A percentile compares a stretch with the other conserved stretches of the same genome.
Evolutionary conservation across 2,797 vertebrate species (phyloP).

Genomic region (Vultur gryphus): DNA sequence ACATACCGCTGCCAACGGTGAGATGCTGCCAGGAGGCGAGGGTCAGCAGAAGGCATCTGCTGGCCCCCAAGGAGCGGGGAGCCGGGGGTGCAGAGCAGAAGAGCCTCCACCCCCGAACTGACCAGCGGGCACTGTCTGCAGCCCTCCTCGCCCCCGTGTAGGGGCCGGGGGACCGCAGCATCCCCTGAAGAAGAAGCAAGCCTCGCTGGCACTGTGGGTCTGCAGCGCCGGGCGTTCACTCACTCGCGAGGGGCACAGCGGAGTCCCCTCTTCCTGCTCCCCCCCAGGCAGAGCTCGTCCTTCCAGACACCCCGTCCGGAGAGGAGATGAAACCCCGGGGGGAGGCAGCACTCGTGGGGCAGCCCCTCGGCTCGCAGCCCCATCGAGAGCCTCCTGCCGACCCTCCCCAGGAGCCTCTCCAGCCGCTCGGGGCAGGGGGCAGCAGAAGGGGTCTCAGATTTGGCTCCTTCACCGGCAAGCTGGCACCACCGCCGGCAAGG

Average conservation of each 20-base stretch:
- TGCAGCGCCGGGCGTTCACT: not conserved
- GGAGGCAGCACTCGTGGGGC: accelerated
- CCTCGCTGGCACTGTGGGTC: not conserved
- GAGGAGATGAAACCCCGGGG: not conserved
- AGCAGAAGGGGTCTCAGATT: not conserved
- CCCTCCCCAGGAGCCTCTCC: not conserved
- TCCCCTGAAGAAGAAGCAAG: not conserved
- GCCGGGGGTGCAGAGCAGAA: not conserved
- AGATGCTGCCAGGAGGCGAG: not conserved
- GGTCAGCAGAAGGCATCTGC: not conserved
- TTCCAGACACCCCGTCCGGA: not conserved
- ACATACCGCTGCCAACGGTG: accelerated
- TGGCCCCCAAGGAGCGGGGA: too few relatives aligned
- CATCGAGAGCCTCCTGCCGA: not conserved
- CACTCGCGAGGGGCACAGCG: accelerated
- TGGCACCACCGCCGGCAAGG: accelerated
- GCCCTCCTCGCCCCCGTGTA: accelerated
- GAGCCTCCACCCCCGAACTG: not conserved
- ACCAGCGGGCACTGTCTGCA: accelerated
- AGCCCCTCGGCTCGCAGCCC: not conserved
- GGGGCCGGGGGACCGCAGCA: not conserved
- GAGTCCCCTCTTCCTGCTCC: accelerated
- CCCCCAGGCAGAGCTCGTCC: not conserved
- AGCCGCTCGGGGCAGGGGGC: not conserved
- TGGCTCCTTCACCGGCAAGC: not conserved